Evolutionary conservation across 1,140 invertebrate genomes (phyloP).

Genomic region (Protaetia brevitarsis): DNA sequence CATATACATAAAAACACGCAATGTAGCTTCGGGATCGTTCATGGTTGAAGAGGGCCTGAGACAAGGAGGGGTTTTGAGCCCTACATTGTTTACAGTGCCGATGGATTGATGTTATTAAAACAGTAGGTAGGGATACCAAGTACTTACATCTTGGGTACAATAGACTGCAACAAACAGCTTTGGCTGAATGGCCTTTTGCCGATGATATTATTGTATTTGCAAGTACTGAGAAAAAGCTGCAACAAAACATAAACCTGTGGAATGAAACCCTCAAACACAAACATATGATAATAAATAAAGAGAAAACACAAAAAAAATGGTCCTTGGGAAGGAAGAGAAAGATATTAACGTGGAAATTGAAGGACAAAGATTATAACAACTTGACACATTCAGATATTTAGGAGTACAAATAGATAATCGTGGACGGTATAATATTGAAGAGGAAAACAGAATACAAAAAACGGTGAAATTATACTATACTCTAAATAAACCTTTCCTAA

Average conservation of each 20-base stretch:
- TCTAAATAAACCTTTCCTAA: conserved; percentile 1
- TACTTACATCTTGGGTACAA: conserved; percentile 10
- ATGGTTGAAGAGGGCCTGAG: neutral
- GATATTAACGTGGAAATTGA: conserved; percentile 20
- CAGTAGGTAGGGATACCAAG: conserved; percentile 8
- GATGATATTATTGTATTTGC: conserved; percentile 23
- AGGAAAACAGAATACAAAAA: conserved; percentile 3
- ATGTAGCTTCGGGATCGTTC: neutral
- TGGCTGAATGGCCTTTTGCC: conserved; percentile 23
- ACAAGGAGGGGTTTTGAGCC: conserved; percentile 20
- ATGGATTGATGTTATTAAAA: conserved; percentile 21
- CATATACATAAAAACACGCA: neutral
- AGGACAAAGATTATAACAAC: conserved; percentile 23
- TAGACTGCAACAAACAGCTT: neutral
- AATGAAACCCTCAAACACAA: conserved; percentile 10
- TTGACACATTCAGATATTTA: conserved; percentile 23
- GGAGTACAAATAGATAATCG: conserved; percentile 4
- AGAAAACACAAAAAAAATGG: conserved; percentile 12
- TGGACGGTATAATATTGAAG: neutral
- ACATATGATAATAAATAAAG: conserved; percentile 18
- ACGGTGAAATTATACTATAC: neutral
- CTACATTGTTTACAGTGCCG: conserved; percentile 18
- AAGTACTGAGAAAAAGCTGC: conserved; percentile 6
- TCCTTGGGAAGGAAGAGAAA: conserved; percentile 20
- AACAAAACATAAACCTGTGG: conserved; percentile 25